Percentiles rank a stretch among this genome's conserved stretches.
Evolutionary conservation across 2,113 vertebrate genomes (phyloP).

Genomic region (Oostethus manadensis): DNA sequence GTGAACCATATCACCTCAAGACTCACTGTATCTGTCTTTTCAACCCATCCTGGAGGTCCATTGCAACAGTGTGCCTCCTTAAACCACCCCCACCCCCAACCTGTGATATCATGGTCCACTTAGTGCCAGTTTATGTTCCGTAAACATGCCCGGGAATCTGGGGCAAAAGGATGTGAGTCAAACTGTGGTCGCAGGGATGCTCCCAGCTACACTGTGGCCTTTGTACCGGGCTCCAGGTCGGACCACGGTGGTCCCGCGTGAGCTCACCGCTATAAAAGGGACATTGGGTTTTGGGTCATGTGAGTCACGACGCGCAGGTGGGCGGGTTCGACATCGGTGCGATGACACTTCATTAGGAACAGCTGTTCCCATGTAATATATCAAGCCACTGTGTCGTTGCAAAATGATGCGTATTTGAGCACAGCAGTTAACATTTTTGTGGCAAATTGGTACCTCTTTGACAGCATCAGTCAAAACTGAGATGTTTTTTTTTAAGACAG

Average conservation of each 20-base stretch:
- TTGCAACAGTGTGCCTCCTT: constrained; percentile 40
- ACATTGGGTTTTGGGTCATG: neutral
- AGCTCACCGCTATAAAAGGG: constrained; percentile 44
- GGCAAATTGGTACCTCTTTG: too few relatives aligned
- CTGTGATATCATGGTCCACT: constrained; percentile 51
- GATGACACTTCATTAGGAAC: too few relatives aligned
- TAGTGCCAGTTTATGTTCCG: constrained; percentile 38
- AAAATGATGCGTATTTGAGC: too few relatives aligned
- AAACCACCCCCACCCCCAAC: constrained; percentile 26
- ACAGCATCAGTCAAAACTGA: neutral
- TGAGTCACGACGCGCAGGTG: constrained; percentile 40
- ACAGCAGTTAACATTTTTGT: too few relatives aligned
- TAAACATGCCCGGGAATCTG: constrained; percentile 48
- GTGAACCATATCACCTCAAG: neutral
- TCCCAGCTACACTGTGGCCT: constrained; percentile 47
- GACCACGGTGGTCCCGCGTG: constrained; percentile 40
- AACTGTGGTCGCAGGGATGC: constrained; percentile 43
- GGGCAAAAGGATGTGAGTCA: constrained; percentile 66
- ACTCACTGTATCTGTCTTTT: constrained; percentile 26
- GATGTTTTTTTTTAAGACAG: neutral
- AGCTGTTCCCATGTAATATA: too few relatives aligned
- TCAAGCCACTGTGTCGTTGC: too few relatives aligned
- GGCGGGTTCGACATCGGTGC: neutral
- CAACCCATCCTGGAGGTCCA: constrained; percentile 38
- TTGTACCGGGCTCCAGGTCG: constrained; percentile 42